Evolutionary conservation across 2,797 vertebrate species (phyloP).

Genomic region (Caiman crocodilus): DNA sequence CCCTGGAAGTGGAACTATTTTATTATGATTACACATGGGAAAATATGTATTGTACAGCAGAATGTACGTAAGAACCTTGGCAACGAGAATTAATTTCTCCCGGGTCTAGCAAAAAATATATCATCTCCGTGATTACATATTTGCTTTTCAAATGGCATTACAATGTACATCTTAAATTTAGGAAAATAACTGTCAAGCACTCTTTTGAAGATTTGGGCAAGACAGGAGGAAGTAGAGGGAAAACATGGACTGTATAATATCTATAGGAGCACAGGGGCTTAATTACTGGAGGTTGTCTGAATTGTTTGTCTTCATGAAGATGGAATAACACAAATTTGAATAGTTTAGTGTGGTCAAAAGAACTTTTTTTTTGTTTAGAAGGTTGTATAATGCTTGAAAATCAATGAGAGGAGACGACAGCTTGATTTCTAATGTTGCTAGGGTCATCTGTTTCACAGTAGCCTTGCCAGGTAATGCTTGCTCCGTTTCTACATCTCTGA

Average conservation of each 20-base stretch:
- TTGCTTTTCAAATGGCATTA: not conserved
- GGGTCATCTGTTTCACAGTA: conserved; percentile 15
- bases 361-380: conserved; percentile 28
- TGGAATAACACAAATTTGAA: conserved; percentile 26
- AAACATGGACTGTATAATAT: not conserved
- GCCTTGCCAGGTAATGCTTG: not conserved
- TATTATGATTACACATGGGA: not conserved
- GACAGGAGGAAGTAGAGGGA: conserved; percentile 9
- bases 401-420: not conserved
- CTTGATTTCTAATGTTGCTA: conserved; percentile 15
- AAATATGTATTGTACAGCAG: not conserved
- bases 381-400: not conserved
- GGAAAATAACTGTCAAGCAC: not conserved
- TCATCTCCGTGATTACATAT: not conserved
- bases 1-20: not conserved
- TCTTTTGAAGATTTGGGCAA: not conserved
- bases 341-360: conserved; percentile 10
- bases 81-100: not conserved
- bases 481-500: not conserved
- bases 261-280: not conserved
- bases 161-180: not conserved
- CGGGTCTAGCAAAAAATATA: not conserved
- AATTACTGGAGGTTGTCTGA: conserved; percentile 41
- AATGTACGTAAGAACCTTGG: not conserved
- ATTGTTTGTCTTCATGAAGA: conserved; percentile 37